Evolutionary conservation across 2,113 vertebrate species (phyloP), one percentile per base, ranked within the genome.

Genomic region (Sphaerodactylus townsendi): DNA sequence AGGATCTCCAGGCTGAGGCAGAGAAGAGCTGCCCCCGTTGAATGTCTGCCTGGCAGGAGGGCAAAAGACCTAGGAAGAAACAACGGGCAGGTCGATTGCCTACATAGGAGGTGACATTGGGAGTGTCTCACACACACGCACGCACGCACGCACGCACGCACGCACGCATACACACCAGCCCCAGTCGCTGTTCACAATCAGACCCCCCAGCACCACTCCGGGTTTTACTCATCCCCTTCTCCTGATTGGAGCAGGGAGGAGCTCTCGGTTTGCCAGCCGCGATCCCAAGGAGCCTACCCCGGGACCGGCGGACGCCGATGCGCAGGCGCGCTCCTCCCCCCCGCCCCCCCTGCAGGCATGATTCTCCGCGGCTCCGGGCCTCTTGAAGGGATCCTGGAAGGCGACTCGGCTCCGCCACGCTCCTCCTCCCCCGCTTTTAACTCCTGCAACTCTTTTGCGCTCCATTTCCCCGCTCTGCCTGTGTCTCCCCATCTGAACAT

Each of bases 401-500:
- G 73, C 90, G 77, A 81, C 81, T 91, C 88, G 88, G 4, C 48
- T 64, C 39, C 19, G 3, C 7, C 3, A 70, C 50, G 35, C 84
- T 87, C 83, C 87, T 85, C 92, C 87, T 88, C 83, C 70, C 74
- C 65, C 68, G 5, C n/a, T 86, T 91, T 84, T 93, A 93, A 92
- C 88, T 92, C 87, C 87, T 87, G 90, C 82, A 87, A 73, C 87
- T 83, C 19, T 92, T 85, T 91, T 41, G 86, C 75, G 56, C 87
- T 89, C 76, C 64, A 44, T 77, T 68, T 44, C 68, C 82, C 41
- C 73, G 48, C 17, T 44, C 85, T 87, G 84, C 85, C 56, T 92
- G 71, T 68, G 82, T 86, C 74, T 88, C 78, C 76, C 66, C 39
- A 23, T 85, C 84, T 87, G 86, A 91, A 96, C 96, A 96, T 96